Evolutionary conservation across 2,888 invertebrate genomes (phyloP), one percentile per base, ranked within the genome.

Genomic region (Morinoia aosen): DNA sequence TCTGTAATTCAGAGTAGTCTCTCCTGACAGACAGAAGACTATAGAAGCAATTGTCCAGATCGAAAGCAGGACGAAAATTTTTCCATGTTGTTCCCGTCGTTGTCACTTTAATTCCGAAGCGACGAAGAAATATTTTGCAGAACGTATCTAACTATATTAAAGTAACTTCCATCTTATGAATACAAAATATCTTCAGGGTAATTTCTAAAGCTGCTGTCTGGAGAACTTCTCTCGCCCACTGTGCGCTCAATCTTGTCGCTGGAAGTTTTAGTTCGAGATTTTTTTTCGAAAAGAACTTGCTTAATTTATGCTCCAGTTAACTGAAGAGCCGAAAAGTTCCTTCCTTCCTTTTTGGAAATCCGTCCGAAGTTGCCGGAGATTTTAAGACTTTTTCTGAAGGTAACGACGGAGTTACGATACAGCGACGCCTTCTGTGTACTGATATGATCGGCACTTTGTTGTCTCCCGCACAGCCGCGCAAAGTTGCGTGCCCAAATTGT

Each of bases 231-330:
- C 76, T 76, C 76, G 25, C 8, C 19, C 76, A 76, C 76, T 76
- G 76, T 10, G 76, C 76, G 19, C 33, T 33, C 19, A 16, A 76
- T 76, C 76, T 76, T 76, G 76, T 76, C 19, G 8, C 14, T 76
- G 10, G 76, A 76, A 76, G 76, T 76, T 76, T 76, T 3, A 76
- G 76, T 76, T 76, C 76, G 76, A 33, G 25, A 76, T 76, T 76
- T 76, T 76, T 76, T 76, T 33, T 25, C 61, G 25, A 33, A 90
- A 48, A 40, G 48, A 90, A 90, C 90, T 90, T 90, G 12, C 40
- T 90, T 90, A 90, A 90, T 90, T 90, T 90, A 90, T 90, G 90
- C 90, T 90, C 90, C 90, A 48, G 25, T 76, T 48, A 90, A 48
- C 40, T 90, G 90, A 90, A 40, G 48, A 90, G 48, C 90, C 48